These are phyloP conservation scores for Ictidomys tridecemlineatus DNA, from an alignment of 2,113 vertebrate genomes.

Conservation along the genomic window DNA sequence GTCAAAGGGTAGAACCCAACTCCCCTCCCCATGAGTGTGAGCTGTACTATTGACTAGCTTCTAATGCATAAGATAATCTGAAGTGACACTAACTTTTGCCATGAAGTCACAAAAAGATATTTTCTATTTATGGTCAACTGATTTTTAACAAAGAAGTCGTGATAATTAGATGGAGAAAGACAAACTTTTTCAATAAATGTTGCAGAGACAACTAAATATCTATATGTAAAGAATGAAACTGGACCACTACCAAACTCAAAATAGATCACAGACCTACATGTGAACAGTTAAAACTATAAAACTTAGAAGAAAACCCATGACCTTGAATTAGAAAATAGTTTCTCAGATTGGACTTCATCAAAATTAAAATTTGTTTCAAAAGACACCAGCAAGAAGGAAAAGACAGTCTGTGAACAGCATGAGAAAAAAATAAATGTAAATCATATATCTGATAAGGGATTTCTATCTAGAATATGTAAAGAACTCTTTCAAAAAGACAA, in stretches of 20 bases:
- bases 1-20: background rate
- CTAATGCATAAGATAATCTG: background rate
- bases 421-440: background rate
- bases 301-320: background rate
- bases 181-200: background rate
- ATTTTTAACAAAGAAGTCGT: background rate
- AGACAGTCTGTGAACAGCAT: background rate
- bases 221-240: background rate
- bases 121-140: background rate
- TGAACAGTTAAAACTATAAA: background rate
- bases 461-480: too few relatives aligned
- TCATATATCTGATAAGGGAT: background rate
- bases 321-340: background rate
- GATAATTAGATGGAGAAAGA: background rate
- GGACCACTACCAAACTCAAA: background rate
- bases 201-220: background rate
- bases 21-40: background rate
- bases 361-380: slow-evolving; percentile 4
- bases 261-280: background rate
- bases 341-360: background rate
- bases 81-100: background rate
- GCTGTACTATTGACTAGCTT: background rate
- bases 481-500: too few relatives aligned
- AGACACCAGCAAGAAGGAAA: background rate
- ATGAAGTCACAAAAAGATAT: background rate